Evolutionary conservation across 2,888 invertebrate species (phyloP), one percentile per base, ranked within the genome.

Genomic region (Agrypnus murinus): DNA sequence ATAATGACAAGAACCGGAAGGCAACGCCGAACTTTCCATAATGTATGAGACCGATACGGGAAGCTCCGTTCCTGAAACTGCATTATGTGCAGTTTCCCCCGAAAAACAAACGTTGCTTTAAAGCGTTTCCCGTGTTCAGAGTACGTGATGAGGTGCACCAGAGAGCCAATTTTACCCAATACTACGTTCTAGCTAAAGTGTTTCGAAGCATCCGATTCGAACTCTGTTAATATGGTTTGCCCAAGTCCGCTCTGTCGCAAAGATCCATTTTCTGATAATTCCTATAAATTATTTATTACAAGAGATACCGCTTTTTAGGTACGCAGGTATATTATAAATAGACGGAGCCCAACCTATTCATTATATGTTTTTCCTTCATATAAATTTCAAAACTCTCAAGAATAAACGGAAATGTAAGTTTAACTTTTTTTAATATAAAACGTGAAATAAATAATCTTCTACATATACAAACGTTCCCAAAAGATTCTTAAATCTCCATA

Each of bases 41-140:
- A 76, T 77, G 71, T 76, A 77, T 77, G 76, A 77, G 75, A 66
- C 74, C 75, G 67, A 77, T 77, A 75, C 75, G 69, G 75, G 73
- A 74, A 74, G 59, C 69, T 40, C 46, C 36, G 48, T 60, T 71
- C 57, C 45, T 38, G 63, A 64, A 66, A 66, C 63, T 63, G 55
- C 58, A 59, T 71, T 53, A 46, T 59, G 50, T 60, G 67, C 73
- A 60, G 53, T 55, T 65, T 58, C 45, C 71, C 63, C 5, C 5
- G 68, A 71, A 74, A 74, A 73, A 74, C 71, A 75, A 73, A 73
- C 68, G 73, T 71, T 63, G 71, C 62, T 75, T 68, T 73, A 75
- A 75, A 75, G 73, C 67, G 70, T 69, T 75, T 74, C 73, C 65
- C 72, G 67, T 75, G 72, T 75, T 69, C 65, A 31, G 53, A 19